Evolutionary conservation across 1,140 invertebrate genomes (phyloP), one percentile per base, ranked within the genome.

Genomic region (Calliphora vicina): DNA sequence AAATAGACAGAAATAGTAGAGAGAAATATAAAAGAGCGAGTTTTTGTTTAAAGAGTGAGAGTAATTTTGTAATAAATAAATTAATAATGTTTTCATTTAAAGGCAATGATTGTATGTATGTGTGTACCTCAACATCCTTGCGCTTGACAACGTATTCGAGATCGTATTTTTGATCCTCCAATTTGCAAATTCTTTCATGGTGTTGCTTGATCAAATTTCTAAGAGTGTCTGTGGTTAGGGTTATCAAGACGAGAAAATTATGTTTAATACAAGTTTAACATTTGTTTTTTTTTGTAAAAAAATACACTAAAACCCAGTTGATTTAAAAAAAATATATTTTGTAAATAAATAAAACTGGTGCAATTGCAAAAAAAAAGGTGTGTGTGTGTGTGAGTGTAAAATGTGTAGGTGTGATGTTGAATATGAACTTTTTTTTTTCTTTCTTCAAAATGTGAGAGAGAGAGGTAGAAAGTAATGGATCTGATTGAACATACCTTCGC

Each of bases 141-240:
- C 95, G 96, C 93, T 97, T 96, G 92, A 99, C 97, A 93, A 97
- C 93, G 93, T 97, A 96, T 93, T 99, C 98, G 94, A 99, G 94
- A 94, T 99, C 98, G 93, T 97, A 99, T 93, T 99, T 99, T 92
- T 96, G 93, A 91, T 97, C 96, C 93, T 99, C 98, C 93, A 99
- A 94, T 87, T 93, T 91, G 90, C 90, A 91, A 92, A 99, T 96
- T 93, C 96, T 95, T 90, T 94, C 94, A 93, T 99, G 94, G 93
- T 99, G 96, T 87, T 94, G 93, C 92, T 94, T 94, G 93, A 96
- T 94, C 91, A 97, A 94, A 91, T 94, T 94, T 93, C 95, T 94
- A 91, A 99, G 88, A 91, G 92, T 91, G 91, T 95, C 94, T 95
- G 93, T 90, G 92, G 91, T 91, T n/a, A 71, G 83, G 35, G 25